Evolutionary conservation across 2,113 vertebrate genomes (phyloP).

Genomic region (Chrysemys picta): DNA sequence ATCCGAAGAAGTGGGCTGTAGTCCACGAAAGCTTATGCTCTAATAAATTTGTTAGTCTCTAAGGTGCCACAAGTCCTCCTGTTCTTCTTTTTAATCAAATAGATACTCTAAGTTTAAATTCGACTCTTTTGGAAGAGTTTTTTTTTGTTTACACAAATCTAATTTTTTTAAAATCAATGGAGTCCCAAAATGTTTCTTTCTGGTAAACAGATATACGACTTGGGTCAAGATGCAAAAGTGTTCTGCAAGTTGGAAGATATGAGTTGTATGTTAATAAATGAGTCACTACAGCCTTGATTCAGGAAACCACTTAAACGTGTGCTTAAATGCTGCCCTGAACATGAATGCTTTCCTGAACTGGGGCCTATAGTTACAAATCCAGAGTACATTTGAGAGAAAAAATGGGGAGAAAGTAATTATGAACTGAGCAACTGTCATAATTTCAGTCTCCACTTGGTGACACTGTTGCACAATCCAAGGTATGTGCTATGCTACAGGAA

Average conservation of each 20-base stretch:
- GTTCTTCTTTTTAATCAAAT: background rate
- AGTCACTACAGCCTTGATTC: background rate
- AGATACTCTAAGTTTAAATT: background rate
- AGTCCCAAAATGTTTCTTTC: background rate
- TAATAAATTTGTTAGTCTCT: too few species aligned
- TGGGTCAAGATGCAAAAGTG: background rate
- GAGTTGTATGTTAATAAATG: fast-evolving
- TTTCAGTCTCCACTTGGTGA: constrained; percentile 70
- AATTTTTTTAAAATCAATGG: background rate
- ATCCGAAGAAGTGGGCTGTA: too few species aligned
- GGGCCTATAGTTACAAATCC: fast-evolving
- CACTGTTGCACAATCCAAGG: constrained; percentile 62
- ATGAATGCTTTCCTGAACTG: background rate
- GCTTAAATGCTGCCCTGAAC: background rate
- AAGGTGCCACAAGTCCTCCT: too few species aligned
- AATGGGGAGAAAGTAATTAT: background rate
- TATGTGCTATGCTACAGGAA: fast-evolving
- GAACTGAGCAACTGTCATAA: background rate
- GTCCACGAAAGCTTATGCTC: too few species aligned
- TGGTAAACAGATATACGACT: background rate
- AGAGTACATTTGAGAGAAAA: fast-evolving
- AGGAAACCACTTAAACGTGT: background rate
- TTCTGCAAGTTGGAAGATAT: background rate
- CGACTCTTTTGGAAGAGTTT: background rate
- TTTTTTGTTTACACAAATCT: background rate